A percentile compares a stretch with the other conserved stretches of the same genome.
Evolutionary conservation across 64 coral and sea anemone species (phyloP).

Genomic region (Montipora capricornis): DNA sequence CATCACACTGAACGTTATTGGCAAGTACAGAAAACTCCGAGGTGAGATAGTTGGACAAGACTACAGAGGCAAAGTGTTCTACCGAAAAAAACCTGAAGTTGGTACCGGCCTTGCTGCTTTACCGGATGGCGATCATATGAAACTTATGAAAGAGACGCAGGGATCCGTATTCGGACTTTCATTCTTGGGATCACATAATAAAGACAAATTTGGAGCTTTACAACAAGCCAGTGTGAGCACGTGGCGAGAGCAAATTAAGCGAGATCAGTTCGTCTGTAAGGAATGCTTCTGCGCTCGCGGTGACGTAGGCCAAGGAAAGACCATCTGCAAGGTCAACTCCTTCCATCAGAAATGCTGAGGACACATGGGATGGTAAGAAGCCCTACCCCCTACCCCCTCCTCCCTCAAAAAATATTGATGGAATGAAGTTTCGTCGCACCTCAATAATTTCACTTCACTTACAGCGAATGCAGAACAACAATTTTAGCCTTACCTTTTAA

Average conservation of each 20-base stretch:
- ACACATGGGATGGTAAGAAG: constrained; percentile 64
- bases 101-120: constrained; percentile 30
- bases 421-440: neutral
- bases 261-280: constrained; percentile 84
- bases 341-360: constrained; percentile 89
- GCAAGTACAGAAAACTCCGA: constrained; percentile 80
- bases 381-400: too few species aligned
- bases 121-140: constrained; percentile 78
- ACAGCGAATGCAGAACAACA: too few species aligned
- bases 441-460: too few species aligned
- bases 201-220: constrained; percentile 42
- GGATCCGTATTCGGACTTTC: constrained; percentile 83
- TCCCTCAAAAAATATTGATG: neutral
- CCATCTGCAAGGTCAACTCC: constrained; percentile 90
- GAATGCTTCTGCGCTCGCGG: constrained; percentile 86
- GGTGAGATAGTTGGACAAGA: constrained; percentile 70
- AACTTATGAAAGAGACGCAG: constrained; percentile 70
- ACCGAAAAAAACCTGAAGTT: constrained; percentile 54
- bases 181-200: constrained; percentile 69
- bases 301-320: constrained; percentile 66
- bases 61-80: constrained; percentile 78
- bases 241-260: constrained; percentile 91
- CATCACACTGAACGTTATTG: constrained; percentile 85
- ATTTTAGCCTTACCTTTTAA: too few species aligned
- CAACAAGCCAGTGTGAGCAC: constrained; percentile 67